Evolutionary conservation across 1,140 invertebrate genomes (phyloP).

Genomic region (Heliothis subflexa): DNA sequence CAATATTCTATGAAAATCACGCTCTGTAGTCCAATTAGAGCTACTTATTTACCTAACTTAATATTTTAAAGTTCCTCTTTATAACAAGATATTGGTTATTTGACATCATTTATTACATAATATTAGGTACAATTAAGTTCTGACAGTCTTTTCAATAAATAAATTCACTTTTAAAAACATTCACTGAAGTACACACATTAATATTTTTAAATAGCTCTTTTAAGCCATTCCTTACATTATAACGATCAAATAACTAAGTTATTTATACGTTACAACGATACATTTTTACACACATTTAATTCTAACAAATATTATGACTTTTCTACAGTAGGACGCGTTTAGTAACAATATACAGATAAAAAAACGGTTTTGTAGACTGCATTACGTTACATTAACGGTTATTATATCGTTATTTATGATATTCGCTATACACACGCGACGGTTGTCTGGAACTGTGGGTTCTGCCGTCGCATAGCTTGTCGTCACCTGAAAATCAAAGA

Average conservation of each 20-base stretch:
- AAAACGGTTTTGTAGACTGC: slow-evolving; percentile 3
- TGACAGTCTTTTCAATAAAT: slow-evolving; percentile 63
- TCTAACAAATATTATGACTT: slow-evolving; percentile 16
- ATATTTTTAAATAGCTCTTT: slow-evolving; percentile 40
- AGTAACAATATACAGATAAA: slow-evolving; percentile 40
- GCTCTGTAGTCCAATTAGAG: slow-evolving; percentile 5
- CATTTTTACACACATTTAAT: slow-evolving; percentile 26
- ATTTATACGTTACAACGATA: slow-evolving; percentile 42
- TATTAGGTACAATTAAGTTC: slow-evolving; percentile 52
- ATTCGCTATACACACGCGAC: slow-evolving; percentile 76
- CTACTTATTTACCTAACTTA: slow-evolving; percentile 32
- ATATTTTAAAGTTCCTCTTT: slow-evolving; percentile 39
- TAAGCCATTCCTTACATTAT: slow-evolving; percentile 8
- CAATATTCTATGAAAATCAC: slow-evolving; percentile 15
- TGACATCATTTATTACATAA: slow-evolving; percentile 42
- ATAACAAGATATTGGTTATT: slow-evolving; percentile 45
- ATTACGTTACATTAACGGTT: slow-evolving; percentile 29
- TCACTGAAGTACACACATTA: slow-evolving; percentile 41
- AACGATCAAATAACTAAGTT: slow-evolving; percentile 38
- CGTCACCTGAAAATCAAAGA: slow-evolving; percentile 72
- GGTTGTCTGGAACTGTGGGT: slow-evolving; percentile 77
- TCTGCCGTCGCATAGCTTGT: slow-evolving; percentile 75
- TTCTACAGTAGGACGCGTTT: slow-evolving; percentile 40
- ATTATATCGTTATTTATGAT: slow-evolving; percentile 45
- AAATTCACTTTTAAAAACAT: slow-evolving; percentile 49